Evolutionary conservation across 2,113 vertebrate species (phyloP), one percentile per base, ranked within the genome.

Genomic region (Chascanopsetta lugubris): DNA sequence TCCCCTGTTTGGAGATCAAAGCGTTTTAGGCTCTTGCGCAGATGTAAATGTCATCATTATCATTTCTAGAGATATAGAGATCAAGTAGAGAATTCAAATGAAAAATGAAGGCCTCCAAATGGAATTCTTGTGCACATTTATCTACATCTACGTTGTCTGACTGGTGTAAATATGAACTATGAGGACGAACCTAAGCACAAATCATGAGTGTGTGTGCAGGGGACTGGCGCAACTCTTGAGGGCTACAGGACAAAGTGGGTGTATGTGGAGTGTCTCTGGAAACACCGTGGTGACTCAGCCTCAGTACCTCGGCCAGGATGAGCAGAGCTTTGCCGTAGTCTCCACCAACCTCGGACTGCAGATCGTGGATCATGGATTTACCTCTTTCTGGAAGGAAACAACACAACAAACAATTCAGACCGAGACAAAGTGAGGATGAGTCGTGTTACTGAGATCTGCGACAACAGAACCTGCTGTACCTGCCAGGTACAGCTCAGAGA

Each of bases 271-370:
- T 40, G 46, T 36, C 53, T 21, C 48, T 13, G 8, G n/a, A 18
- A 75, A 51, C 36, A 29, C 4, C 2, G n/a, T n/a, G 25, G 8
- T 7, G 38, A 47, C n/a, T 9, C 0, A 36, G 42, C 17, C 13
- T 34, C 7, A 8, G 38, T 92, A 96, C 95, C 89, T 95, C 88
- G 13, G 93, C 92, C 72, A 97, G 79, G 68, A 89, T 92, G 66
- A 96, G 59, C n/a, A 97, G 77, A 4, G 93, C 90, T 72, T 94
- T 93, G 54, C 82, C 89, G 42, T 93, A 95, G 58, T 96, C 93
- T 26, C 94, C 94, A 25, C 92, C 91, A 5, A 95, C 93, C 65
- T 96, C 95, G 0, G 91, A 93, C 78, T 93, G 76, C 53, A 97
- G 90, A 48, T 92, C 93, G 6, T 93, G 72, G 57, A 75, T 79